A percentile compares a stretch with the other conserved stretches of the same genome.
These are phyloP conservation scores for Dendropsophus ebraccatus DNA, from an alignment of 2,113 vertebrate species.

Conservation along the genomic window DNA sequence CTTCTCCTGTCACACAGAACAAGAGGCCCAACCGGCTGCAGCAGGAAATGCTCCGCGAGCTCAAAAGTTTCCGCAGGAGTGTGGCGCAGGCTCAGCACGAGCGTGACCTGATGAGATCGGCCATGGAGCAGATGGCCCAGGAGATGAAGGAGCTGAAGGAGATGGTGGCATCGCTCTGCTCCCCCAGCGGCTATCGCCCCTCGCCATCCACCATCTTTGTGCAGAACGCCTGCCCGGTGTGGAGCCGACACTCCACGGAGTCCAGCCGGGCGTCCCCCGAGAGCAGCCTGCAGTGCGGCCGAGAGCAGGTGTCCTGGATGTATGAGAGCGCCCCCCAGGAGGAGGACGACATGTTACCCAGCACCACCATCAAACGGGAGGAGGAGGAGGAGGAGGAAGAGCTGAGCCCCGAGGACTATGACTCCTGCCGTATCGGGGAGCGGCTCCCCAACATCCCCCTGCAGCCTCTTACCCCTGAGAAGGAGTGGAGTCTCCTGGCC, in stretches of 20 bases:
- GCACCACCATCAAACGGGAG: conserved; percentile 31
- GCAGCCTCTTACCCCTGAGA: conserved; percentile 26
- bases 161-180: conserved; percentile 32
- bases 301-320: conserved; percentile 3
- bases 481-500: conserved; percentile 37
- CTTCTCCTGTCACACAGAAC: conserved; percentile 10
- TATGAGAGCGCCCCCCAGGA: conserved; percentile 9
- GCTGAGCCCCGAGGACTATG: neutral
- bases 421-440: neutral
- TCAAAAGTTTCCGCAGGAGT: conserved; percentile 32
- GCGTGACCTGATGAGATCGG: conserved; percentile 22
- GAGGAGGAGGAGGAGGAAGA: conserved; percentile 8
- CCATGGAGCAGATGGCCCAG: conserved; percentile 31
- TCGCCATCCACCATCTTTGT: neutral
- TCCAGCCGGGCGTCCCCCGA: conserved; percentile 43
- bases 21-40: conserved; percentile 4
- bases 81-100: conserved; percentile 11
- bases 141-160: conserved; percentile 52
- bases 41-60: conserved; percentile 26
- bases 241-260: neutral
- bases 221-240: neutral
- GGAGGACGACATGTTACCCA: conserved; percentile 6
- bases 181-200: neutral
- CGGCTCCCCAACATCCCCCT: conserved; percentile 42
- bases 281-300: conserved; percentile 35